Percentiles rank a stretch among this genome's conserved stretches.
phyloP scores from a whole-genome alignment of 2,113 vertebrate genomes.

The Mola mola region DNA sequence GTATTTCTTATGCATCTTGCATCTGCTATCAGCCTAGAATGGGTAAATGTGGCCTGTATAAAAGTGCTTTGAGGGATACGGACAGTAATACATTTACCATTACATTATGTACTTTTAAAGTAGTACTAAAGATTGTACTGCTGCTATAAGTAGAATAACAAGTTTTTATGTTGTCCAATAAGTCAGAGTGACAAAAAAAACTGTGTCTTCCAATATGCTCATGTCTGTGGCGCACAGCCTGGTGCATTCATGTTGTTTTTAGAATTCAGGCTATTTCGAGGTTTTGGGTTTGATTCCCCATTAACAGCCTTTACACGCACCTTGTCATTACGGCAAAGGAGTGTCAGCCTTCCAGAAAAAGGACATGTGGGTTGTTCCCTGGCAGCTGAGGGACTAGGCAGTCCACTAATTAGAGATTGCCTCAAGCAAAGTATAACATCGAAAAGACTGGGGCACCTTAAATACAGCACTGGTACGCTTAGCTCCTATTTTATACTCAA shows the following conservation, averaged over 20 bases:
- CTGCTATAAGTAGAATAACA: too few species aligned
- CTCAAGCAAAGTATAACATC: conserved; percentile 74
- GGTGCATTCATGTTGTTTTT: conserved; percentile 58
- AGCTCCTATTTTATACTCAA: conserved; percentile 56
- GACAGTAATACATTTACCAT: too few species aligned
- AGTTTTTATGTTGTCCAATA: too few species aligned
- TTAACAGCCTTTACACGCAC: conserved; percentile 69
- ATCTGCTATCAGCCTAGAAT: too few species aligned
- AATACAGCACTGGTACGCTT: conserved; percentile 58
- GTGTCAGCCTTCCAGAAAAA: conserved; percentile 65
- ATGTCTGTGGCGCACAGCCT: not conserved
- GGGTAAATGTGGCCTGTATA: too few species aligned
- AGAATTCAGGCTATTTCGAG: conserved; percentile 66
- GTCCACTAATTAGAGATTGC: conserved; percentile 79
- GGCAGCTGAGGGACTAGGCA: conserved; percentile 62
- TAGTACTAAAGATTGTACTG: too few species aligned
- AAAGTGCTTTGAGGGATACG: too few species aligned
- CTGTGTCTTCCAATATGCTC: conserved; percentile 7
- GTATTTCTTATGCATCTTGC: too few species aligned
- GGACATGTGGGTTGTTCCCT: conserved; percentile 66
- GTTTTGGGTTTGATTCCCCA: conserved; percentile 67
- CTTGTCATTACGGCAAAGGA: conserved; percentile 81
- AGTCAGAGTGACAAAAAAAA: not conserved
- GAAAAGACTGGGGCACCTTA: conserved; percentile 63
- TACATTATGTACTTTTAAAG: too few species aligned